A percentile compares a stretch with the other conserved stretches of the same genome.
Evolutionary conservation across 2,113 vertebrate genomes (phyloP).

Genomic region (Rhinoptilus africanus): DNA sequence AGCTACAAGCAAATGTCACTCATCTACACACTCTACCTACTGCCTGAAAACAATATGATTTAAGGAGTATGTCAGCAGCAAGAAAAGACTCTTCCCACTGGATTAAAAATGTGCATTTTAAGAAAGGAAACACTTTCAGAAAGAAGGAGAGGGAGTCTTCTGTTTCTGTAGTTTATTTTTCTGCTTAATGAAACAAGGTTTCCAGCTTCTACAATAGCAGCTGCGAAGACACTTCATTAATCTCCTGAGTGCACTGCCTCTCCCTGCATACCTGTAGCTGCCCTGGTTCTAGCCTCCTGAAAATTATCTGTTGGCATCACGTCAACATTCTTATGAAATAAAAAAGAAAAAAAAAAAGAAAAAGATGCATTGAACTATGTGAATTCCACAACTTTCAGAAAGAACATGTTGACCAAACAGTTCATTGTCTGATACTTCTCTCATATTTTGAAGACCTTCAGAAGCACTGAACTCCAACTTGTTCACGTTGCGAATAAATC

Average conservation of each 20-base stretch:
- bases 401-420: not conserved
- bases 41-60: constrained; percentile 68
- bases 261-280: constrained; percentile 60
- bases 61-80: constrained; percentile 66
- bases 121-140: constrained; percentile 61
- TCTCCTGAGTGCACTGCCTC: constrained; percentile 27
- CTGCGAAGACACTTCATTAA: constrained; percentile 58
- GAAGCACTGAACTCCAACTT: not conserved
- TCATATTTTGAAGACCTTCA: not conserved
- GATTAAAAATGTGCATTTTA: constrained; percentile 71
- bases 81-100: constrained; percentile 68
- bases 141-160: constrained; percentile 64
- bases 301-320: constrained; percentile 13
- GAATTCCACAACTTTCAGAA: not conserved
- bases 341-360: not conserved
- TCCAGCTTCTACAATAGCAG: constrained; percentile 60
- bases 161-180: constrained; percentile 70
- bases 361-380: not conserved
- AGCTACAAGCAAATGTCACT: constrained; percentile 66
- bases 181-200: constrained; percentile 66
- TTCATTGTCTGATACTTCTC: not conserved
- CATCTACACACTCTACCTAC: constrained; percentile 59
- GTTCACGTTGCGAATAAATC: not conserved
- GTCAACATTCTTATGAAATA: not conserved
- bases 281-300: constrained; percentile 17